Base-by-base conservation (phyloP, 2,113 vertebrate genomes). In the Motacilla alba region DNA sequence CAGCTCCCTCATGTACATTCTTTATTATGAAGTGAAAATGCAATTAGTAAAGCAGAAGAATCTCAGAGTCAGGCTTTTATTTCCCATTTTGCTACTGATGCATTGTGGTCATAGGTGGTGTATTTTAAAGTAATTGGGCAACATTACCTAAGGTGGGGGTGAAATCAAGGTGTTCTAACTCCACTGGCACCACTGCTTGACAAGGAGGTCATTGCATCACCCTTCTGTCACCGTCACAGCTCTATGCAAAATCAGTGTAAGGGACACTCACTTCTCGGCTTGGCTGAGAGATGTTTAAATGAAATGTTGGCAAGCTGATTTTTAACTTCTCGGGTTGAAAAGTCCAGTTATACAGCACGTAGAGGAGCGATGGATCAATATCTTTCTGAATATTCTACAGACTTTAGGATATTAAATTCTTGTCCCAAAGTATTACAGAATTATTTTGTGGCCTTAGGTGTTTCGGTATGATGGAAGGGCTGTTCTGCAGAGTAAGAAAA, bases 11-110 rank as follows among this genome's bases (percentile, higher is more conserved):
- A 88, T 31, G 73, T 53, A 58, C 41, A 41, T 90, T 92, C 76
- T 60, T 78, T 93, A 84, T 81, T 95, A 93, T 27, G 41, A 95
- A 94, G 69, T 64, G 68, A 74, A 90, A 94, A 89, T 16, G 39
- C 77, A 96, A 96, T 96, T 96, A 95, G 90, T 72, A 89, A 93
- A 87, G 68, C 83, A 83, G 82, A 81, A 94, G 64, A 60, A 77
- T 75, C 30, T 80, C 19, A 37, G 72, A 82, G 31, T 56, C 47
- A 41, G 60, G 11, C 35, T 86, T 80, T 82, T 90, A 35, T 52
- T 94, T 92, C 49, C 37, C 23, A 46, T 78, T 80, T 76, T 81
- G 41, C 28, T 62, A 49, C 83, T 58, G 59, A 73, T 59, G 37
- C 43, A 50, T 59, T 46, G 15, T 78, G 33, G 28, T 59, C 63